Evolutionary conservation across 2,797 vertebrate genomes (phyloP), one percentile per base, ranked within the genome.

Genomic region (Vespertilio murinus): DNA sequence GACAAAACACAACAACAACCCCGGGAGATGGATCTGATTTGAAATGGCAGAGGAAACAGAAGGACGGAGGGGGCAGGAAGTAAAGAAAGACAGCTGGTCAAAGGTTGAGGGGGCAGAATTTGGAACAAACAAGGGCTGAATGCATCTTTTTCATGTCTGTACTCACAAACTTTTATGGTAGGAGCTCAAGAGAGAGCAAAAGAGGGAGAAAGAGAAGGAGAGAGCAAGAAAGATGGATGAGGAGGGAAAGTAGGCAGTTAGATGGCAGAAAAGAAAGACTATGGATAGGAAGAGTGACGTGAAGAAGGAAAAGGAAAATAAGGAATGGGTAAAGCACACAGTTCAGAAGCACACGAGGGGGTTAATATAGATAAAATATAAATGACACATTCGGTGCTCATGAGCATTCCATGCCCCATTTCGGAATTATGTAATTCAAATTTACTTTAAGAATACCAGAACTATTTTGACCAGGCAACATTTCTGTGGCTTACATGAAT

Each of bases 11-110:
- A 69, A 69, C 47, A 82, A 69, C 69, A 73, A 56, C 8, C 14
- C 1, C 23, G 54, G 65, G 33, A 78, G 82, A 61, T 4, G 8
- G 78, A 30, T 61, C 87, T n/a, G 30, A 88, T 75, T 0, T 59
- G 81, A 96, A 95, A 94, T 28, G 70, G 90, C 77, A 92, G 88
- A 95, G 94, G 88, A 93, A 96, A 94, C 96, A 96, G 93, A 96
- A 96, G 95, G 95, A 88, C 33, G 54, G 95, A 91, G 93, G 84
- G 85, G 28, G 90, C 75, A 97, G 90, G 54, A 91, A 93, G 49
- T 22, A 82, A 80, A 93, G 93, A 96, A 80, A 94, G 93, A 96
- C 95, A 96, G 94, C 93, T 96, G 95, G 96, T 52, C 94, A 96
- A 95, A 97, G 94, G 96, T 95, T 82, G 96, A 96, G 93, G 90